These are phyloP conservation scores for Gnathonemus echidnorhynchus DNA, from an alignment of 2,113 vertebrate genomes.

Conservation along the genomic window DNA sequence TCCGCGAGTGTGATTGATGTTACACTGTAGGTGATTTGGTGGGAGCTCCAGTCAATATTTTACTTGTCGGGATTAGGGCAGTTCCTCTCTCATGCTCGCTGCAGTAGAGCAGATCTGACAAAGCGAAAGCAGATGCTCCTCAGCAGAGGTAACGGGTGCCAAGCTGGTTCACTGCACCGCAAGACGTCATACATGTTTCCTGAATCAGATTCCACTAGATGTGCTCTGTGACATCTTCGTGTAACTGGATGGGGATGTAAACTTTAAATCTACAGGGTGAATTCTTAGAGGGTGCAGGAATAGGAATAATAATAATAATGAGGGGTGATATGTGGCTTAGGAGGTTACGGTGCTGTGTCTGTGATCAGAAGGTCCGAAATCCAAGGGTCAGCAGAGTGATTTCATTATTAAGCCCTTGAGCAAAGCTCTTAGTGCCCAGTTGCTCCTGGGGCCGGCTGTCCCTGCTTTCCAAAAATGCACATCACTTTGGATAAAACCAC, in stretches of 20 bases:
- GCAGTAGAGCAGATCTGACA: slow-evolving; percentile 9
- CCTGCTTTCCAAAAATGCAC: neutral
- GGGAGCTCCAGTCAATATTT: slow-evolving; percentile 12
- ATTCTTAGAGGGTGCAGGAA: neutral
- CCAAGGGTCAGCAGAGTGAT: neutral
- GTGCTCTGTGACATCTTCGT: neutral
- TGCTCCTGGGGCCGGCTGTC: neutral
- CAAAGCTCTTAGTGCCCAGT: neutral
- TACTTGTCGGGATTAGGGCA: neutral
- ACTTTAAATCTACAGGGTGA: neutral
- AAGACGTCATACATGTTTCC: neutral
- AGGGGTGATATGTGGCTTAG: neutral
- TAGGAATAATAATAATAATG: neutral
- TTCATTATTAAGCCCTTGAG: too few species aligned
- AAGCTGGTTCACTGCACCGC: neutral
- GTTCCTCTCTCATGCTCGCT: neutral
- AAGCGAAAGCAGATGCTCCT: slow-evolving; percentile 12
- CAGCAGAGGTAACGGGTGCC: neutral
- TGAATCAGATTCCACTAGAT: neutral
- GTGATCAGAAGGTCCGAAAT: neutral
- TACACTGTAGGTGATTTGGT: neutral
- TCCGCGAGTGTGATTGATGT: neutral
- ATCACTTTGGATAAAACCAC: neutral
- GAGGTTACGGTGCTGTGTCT: neutral
- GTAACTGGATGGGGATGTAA: neutral